These are phyloP conservation scores for Notothenia coriiceps DNA, from an alignment of 2,113 vertebrate species.

Conservation along the genomic window DNA sequence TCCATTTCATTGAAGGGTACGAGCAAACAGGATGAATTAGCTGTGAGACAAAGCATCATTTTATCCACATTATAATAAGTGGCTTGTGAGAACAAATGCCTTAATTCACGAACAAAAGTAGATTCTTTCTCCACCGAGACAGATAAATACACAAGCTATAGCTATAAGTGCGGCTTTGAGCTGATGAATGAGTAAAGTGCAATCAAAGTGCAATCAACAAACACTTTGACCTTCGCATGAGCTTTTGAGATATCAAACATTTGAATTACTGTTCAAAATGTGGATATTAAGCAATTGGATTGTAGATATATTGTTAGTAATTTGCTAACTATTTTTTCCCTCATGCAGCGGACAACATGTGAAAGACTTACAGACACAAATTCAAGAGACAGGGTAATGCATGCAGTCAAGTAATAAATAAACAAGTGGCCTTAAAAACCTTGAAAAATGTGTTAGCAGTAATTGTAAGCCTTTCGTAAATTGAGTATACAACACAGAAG, in stretches of 20 bases:
- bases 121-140: constrained; percentile 27
- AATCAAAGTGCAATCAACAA: constrained; percentile 18
- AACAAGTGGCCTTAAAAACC: not conserved
- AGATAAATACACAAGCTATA: constrained; percentile 15
- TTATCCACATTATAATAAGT: constrained; percentile 41
- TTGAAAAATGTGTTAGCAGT: no score
- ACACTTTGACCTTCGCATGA: constrained; percentile 5
- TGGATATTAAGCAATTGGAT: not conserved
- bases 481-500: not conserved
- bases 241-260: not conserved
- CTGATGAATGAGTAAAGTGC: constrained; percentile 9
- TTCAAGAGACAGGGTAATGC: not conserved
- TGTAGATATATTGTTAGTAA: not conserved
- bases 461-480: no score
- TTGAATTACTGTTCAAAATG: not conserved
- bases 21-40: constrained; percentile 37
- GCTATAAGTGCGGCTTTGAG: constrained; percentile 17
- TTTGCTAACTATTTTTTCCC: not conserved
- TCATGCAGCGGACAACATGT: not conserved
- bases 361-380: not conserved
- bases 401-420: not conserved
- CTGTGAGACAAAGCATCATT: constrained; percentile 56
- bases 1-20: constrained; percentile 20
- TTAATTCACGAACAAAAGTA: constrained; percentile 13
- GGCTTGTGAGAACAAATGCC: constrained; percentile 2